Conservation (phyloP, 2,113 vertebrate species). For the Megaleporinus macrocephalus region DNA sequence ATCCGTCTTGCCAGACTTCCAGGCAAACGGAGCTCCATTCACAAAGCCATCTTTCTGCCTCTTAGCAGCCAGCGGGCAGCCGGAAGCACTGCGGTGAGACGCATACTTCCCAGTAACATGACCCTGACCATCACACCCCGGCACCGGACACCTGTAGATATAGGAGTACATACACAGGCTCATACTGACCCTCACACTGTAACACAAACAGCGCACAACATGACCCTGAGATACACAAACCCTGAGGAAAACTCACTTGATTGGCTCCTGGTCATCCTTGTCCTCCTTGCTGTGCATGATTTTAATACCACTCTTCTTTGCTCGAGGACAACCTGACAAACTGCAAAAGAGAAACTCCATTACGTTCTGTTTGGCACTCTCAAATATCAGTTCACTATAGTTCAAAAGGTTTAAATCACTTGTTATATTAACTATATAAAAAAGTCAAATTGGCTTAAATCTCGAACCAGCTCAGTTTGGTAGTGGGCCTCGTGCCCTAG, state of each 20-base stretch:
- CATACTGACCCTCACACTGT: neutral
- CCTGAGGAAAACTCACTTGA: conserved; percentile 82
- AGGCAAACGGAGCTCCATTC: conserved; percentile 93
- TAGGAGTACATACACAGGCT: neutral
- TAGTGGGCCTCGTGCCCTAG: too few relatives aligned
- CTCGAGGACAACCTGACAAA: conserved; percentile 95
- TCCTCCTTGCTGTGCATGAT: conserved; percentile 98
- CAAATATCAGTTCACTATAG: too few relatives aligned
- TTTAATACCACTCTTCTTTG: conserved; percentile 96
- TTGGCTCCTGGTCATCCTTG: conserved; percentile 97
- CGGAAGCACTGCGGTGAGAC: conserved; percentile 95
- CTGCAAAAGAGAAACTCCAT: conserved; percentile 66
- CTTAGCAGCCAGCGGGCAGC: conserved; percentile 95
- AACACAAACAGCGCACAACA: neutral
- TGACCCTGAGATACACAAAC: neutral
- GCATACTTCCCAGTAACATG: conserved; percentile 98
- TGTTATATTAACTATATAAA: neutral
- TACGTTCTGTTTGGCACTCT: neutral
- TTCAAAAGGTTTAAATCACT: neutral
- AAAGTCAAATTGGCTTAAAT: neutral
- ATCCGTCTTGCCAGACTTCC: conserved; percentile 97
- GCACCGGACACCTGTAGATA: conserved; percentile 91
- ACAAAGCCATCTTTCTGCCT: conserved; percentile 95
- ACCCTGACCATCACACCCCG: conserved; percentile 96
- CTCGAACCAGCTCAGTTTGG: neutral